phyloP scores from a whole-genome alignment of 2,888 invertebrate genomes.

The Crioceris asparagi region DNA sequence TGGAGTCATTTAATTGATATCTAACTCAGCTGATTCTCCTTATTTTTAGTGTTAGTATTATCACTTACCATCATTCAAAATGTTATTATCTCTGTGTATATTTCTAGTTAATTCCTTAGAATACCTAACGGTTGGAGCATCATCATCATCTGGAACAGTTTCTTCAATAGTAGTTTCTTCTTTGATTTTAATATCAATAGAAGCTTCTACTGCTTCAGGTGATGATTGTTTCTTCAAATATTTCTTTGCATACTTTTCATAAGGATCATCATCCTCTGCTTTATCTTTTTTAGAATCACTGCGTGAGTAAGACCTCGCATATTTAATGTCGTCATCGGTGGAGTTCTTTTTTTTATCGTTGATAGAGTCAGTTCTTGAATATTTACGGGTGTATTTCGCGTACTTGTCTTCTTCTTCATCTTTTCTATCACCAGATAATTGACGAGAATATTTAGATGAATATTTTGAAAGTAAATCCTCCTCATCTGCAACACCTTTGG shows the following conservation, averaged over 20 bases:
- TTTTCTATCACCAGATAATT: conserved; percentile 18
- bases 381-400: conserved; percentile 27
- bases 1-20: too few species aligned
- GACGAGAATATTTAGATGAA: conserved; percentile 22
- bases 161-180: too few species aligned
- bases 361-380: conserved; percentile 24
- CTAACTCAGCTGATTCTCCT: too few species aligned
- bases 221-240: conserved; percentile 25
- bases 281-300: conserved; percentile 19
- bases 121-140: too few species aligned
- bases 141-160: too few species aligned
- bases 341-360: conserved; percentile 14
- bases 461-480: conserved; percentile 25
- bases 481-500: conserved; percentile 19
- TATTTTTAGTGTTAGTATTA: too few species aligned
- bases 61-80: too few species aligned
- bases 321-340: conserved; percentile 22
- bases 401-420: conserved; percentile 30
- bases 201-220: too few species aligned
- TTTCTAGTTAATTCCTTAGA: too few species aligned
- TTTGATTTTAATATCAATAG: too few species aligned
- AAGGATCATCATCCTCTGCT: conserved; percentile 24
- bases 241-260: conserved; percentile 25
- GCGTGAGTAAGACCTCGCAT: conserved; percentile 22
- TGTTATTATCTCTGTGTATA: too few species aligned